Evolutionary conservation across 2,113 vertebrate genomes (phyloP), one percentile per base, ranked within the genome.

Genomic region (Austrofundulus limnaeus): DNA sequence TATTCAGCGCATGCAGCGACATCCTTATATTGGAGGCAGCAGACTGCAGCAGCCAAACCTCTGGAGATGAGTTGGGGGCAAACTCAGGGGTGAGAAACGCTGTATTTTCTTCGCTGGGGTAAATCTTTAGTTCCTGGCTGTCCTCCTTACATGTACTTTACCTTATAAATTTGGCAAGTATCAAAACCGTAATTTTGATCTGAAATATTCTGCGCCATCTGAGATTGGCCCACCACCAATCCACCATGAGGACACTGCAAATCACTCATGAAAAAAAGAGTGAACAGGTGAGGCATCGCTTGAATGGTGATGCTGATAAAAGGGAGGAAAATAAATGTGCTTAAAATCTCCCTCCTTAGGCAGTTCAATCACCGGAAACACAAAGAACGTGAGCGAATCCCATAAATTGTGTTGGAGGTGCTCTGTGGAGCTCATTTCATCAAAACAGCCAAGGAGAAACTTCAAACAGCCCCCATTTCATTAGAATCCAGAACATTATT

Each of bases 401-500:
- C 42, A 63, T 78, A 61, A 78, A 85, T 59, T 63, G 63, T 43
- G 77, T 73, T 63, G 43, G 53, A 70, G 64, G 47, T 48, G 42
- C 23, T 8, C n/a, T 75, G 56, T 63, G 64, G 65, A 75, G 66
- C 71, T 83, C 31, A 74, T 80, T 77, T 76, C 9, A 59, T 80
- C 62, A 62, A 65, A 81, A 75, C 72, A 81, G 66, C 74, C 52
- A 42, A 53, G 71, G 49, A 72, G 61, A 78, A 83, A 84, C 83
- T 84, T 87, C 83, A 89, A 85, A 87, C 75, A 75, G 60, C 49
- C 34, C 49, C 39, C 56, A 21, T 72, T 84, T 87, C 75, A 81
- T 85, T 89, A 80, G 60, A 61, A 77, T 69, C 1, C 19, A 37
- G 75, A 71, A 78, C 47, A 80, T 73, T 70, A 77, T 73, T 75